Evolutionary conservation across 2,888 invertebrate genomes (phyloP), one percentile per base, ranked within the genome.

Genomic region (Metalampra italica): DNA sequence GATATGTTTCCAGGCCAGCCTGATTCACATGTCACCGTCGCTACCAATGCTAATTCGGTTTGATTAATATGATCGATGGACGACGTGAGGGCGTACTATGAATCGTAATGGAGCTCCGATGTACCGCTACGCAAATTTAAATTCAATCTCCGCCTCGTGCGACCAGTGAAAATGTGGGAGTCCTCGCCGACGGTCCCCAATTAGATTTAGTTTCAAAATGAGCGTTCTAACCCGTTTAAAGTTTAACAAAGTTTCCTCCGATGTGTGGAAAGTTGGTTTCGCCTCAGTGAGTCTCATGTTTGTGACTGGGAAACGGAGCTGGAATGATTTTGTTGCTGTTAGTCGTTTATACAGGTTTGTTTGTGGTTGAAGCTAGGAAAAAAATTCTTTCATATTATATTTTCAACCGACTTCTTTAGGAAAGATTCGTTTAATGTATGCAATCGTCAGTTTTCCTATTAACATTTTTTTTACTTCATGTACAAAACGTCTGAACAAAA

Each of bases 51-150:
- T 57, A 62, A 67, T 63, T 54, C 59, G n/a, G 39, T 15, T 68
- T 74, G 72, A 79, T 83, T 80, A 79, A 77, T 81, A 85, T 85
- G 83, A 83, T 77, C 75, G 66, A 78, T 83, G 74, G 71, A 52
- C 62, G 59, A 50, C 59, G 52, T 53, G 55, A 61, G 54, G 53
- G 64, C 79, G 68, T 67, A 66, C 74, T 70, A 66, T 80, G 88
- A 82, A 89, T 89, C 64, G 75, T 75, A 88, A 88, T 85, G 72
- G n/a, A 61, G 60, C 62, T 57, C 57, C 59, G 58, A 64, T 72
- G 68, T 83, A 88, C 88, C 86, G 86, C 84, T 89, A 87, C 66
- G 74, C 75, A 80, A 83, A 84, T 88, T 86, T 79, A 82, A 75
- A 88, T 88, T 85, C 87, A 78, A 78, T 76, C 76, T 78, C 72